A percentile compares a stretch with the other conserved stretches of the same genome.
phyloP scores from a whole-genome alignment of 1,140 invertebrate species.

The Meloidogyne floridensis region DNA sequence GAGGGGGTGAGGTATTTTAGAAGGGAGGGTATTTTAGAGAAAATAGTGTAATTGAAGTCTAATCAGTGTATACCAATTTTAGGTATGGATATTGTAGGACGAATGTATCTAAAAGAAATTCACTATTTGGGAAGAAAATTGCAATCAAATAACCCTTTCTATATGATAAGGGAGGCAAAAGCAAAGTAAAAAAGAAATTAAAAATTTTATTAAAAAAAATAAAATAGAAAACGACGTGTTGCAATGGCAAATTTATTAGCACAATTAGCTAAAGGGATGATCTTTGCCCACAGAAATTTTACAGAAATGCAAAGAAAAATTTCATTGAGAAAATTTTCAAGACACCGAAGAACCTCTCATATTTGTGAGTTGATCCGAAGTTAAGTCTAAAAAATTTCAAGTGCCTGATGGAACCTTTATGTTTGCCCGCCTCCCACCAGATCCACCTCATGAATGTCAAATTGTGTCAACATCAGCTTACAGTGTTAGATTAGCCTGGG shows the following conservation, averaged over 20 bases:
- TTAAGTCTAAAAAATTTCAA: slow-evolving; percentile 36
- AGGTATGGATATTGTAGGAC: slow-evolving; percentile 62
- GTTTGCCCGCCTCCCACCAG: slow-evolving; percentile 62
- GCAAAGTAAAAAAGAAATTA: slow-evolving; percentile 51
- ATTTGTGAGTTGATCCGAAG: slow-evolving; percentile 48
- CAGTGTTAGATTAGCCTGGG: slow-evolving; percentile 63
- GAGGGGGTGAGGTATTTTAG: no score
- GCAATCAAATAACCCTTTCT: slow-evolving; percentile 64
- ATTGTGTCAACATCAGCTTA: slow-evolving; percentile 64
- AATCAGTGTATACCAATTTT: not conserved
- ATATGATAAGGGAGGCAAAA: slow-evolving; percentile 62
- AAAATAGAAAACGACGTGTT: slow-evolving; percentile 46
- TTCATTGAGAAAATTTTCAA: slow-evolving; percentile 26
- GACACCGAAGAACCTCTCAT: slow-evolving; percentile 44
- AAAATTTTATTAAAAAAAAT: slow-evolving; percentile 10
- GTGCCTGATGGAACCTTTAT: slow-evolving; percentile 65
- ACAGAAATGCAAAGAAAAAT: slow-evolving; percentile 49
- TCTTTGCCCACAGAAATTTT: slow-evolving; percentile 64
- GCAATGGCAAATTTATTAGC: slow-evolving; percentile 63
- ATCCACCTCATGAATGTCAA: slow-evolving; percentile 64
- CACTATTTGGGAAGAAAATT: slow-evolving; percentile 64
- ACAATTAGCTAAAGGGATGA: slow-evolving; percentile 63
- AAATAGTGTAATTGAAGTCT: no score
- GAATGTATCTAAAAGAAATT: slow-evolving; percentile 66
- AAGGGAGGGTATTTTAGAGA: no score